Conservation (phyloP, 2,888 invertebrate genomes). For the Diarsia brunnea region DNA sequence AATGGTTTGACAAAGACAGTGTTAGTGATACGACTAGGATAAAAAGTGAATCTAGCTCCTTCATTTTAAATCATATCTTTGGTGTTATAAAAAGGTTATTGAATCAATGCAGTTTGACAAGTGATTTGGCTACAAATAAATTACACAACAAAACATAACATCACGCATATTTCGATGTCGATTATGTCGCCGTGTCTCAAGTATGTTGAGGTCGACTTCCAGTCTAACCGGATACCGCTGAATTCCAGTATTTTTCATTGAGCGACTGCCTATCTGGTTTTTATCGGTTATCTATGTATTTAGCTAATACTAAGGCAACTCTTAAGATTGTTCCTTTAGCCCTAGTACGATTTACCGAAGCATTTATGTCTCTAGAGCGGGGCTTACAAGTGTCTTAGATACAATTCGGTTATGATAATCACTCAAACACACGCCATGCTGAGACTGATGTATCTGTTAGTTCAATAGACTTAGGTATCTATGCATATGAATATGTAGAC, state of each 20-base stretch:
- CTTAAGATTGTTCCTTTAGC: not conserved
- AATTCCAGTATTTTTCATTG: not conserved
- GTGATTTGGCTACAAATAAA: not conserved
- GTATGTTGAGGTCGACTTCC: not conserved
- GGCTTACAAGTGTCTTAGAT: constrained; percentile 18
- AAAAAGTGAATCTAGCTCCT: not conserved
- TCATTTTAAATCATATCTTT: not conserved
- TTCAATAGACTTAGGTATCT: not conserved
- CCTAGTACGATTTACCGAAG: not conserved
- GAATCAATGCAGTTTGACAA: not conserved
- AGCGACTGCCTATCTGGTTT: not conserved
- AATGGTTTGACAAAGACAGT: not conserved
- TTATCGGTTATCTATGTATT: not conserved
- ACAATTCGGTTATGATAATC: constrained; percentile 58
- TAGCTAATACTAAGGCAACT: not conserved
- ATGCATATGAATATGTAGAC: constrained; percentile 46
- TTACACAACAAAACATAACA: not conserved
- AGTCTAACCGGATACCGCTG: not conserved
- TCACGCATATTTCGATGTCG: too few relatives aligned
- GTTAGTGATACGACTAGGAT: not conserved
- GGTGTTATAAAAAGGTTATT: not conserved
- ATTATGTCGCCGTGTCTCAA: not conserved
- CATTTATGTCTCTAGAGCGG: constrained; percentile 8
- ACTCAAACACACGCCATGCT: constrained; percentile 27
- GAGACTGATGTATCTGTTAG: constrained; percentile 21